A percentile compares a stretch with the other conserved stretches of the same genome.
Evolutionary conservation across 2,888 invertebrate genomes (phyloP).

Genomic region (Antheraea yamamai): DNA sequence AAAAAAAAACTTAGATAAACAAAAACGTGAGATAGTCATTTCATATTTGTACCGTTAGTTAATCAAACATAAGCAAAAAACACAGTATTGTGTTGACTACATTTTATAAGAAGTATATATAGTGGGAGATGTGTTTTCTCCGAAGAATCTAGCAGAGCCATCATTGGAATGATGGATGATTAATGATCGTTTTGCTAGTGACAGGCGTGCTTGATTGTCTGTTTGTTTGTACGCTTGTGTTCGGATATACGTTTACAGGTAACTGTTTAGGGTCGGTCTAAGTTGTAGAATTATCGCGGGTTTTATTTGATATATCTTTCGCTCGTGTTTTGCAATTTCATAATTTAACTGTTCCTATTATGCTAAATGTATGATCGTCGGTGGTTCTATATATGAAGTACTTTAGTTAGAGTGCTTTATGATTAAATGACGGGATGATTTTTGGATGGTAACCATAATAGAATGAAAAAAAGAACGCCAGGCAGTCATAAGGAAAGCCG

Average conservation of each 20-base stretch:
- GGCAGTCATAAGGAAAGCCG: too few relatives aligned
- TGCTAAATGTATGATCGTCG: too few relatives aligned
- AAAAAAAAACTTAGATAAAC: too few relatives aligned
- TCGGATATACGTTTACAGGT: constrained; percentile 43
- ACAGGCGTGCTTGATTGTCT: constrained; percentile 58
- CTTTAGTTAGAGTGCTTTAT: too few relatives aligned
- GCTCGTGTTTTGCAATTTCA: too few relatives aligned
- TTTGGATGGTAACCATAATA: too few relatives aligned
- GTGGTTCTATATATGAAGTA: too few relatives aligned
- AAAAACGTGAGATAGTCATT: too few relatives aligned
- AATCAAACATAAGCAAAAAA: constrained; percentile 9
- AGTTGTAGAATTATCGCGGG: constrained; percentile 9
- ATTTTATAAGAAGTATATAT: constrained; percentile 7
- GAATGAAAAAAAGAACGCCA: too few relatives aligned
- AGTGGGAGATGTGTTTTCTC: constrained; percentile 10
- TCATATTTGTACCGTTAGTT: background rate
- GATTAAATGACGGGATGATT: too few relatives aligned
- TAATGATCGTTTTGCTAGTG: constrained; percentile 54
- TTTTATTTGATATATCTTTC: background rate
- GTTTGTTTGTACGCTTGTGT: constrained; percentile 55
- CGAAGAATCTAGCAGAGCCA: constrained; percentile 11
- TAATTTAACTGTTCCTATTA: too few relatives aligned
- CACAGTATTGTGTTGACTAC: background rate
- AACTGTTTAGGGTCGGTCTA: constrained; percentile 33
- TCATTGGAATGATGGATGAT: constrained; percentile 55